Conservation (phyloP, 1,140 invertebrate genomes). For the Coelopa frigida region DNA sequence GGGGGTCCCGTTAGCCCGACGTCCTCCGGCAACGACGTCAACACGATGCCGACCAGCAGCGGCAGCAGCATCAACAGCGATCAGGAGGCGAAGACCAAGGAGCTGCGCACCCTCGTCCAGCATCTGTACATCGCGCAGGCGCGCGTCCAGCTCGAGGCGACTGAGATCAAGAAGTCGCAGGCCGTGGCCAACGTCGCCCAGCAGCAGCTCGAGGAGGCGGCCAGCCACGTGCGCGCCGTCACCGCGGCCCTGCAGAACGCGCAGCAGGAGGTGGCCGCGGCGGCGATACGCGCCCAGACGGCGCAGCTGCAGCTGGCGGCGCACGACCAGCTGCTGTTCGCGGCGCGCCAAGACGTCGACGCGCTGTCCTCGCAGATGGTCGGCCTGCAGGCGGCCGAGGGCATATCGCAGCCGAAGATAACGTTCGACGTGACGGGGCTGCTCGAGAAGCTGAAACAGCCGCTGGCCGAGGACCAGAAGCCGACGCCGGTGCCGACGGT, state of each 20-base stretch:
- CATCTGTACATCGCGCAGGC: conserved; percentile 42
- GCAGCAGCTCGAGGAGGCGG: conserved; percentile 29
- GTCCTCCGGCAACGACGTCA: not conserved
- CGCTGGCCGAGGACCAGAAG: conserved; percentile 24
- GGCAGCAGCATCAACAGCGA: conserved; percentile 13
- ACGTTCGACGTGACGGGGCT: conserved; percentile 30
- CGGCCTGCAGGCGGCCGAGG: conserved; percentile 40
- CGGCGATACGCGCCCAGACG: conserved; percentile 38
- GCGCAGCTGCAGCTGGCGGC: conserved; percentile 41
- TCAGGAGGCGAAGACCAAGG: conserved; percentile 23
- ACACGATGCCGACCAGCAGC: not conserved
- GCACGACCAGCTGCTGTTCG: conserved; percentile 39
- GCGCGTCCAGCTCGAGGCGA: conserved; percentile 38
- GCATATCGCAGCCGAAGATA: conserved; percentile 32
- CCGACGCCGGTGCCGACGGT: conserved; percentile 34
- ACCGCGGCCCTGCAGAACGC: conserved; percentile 36
- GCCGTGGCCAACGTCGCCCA: conserved; percentile 32
- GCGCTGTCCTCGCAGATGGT: conserved; percentile 41
- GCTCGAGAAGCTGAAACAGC: conserved; percentile 34
- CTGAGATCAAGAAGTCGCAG: conserved; percentile 37
- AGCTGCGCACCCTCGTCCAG: conserved; percentile 32
- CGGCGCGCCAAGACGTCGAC: conserved; percentile 40
- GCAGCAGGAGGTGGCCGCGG: conserved; percentile 37
- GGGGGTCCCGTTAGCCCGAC: too few relatives aligned
- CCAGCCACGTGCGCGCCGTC: conserved; percentile 39